These are phyloP conservation scores for Nesogale talazaci DNA, from an alignment of 2,113 vertebrate genomes.

Conservation along the genomic window DNA sequence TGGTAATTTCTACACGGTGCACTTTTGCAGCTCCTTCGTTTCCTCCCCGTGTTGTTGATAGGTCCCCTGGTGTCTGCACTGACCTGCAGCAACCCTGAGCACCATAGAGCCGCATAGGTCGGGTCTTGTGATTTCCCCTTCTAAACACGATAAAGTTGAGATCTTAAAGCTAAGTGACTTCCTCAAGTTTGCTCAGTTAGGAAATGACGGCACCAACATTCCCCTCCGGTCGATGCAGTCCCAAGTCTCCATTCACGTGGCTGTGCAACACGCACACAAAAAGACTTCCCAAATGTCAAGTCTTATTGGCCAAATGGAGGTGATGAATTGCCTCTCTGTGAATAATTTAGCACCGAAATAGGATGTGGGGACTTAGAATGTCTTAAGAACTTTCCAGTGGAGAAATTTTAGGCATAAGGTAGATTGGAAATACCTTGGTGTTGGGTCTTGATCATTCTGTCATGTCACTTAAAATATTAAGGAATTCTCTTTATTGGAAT, in stretches of 20 bases:
- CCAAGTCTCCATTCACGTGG: constrained; percentile 24
- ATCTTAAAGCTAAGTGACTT: neutral
- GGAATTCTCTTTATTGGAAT: neutral
- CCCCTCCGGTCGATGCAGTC: neutral
- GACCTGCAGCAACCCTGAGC: too few relatives aligned
- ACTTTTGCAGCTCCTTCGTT: neutral
- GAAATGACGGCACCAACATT: neutral
- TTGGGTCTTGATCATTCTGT: neutral
- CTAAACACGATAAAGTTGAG: neutral
- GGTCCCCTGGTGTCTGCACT: too few relatives aligned
- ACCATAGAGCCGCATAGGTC: neutral
- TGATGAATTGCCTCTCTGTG: constrained; percentile 40
- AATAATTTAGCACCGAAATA: constrained; percentile 48
- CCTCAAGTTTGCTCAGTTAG: neutral
- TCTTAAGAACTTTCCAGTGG: constrained; percentile 6
- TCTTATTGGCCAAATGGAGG: constrained; percentile 44
- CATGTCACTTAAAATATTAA: neutral
- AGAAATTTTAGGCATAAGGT: neutral
- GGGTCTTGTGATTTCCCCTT: neutral
- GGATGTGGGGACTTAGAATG: neutral
- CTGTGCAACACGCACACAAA: neutral
- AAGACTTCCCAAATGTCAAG: constrained; percentile 11
- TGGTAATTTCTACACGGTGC: neutral
- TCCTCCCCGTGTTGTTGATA: neutral
- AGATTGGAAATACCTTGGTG: neutral